Base-by-base conservation (phyloP, 2,888 invertebrate genomes). In the Sphaeridia pumilis region DNA sequence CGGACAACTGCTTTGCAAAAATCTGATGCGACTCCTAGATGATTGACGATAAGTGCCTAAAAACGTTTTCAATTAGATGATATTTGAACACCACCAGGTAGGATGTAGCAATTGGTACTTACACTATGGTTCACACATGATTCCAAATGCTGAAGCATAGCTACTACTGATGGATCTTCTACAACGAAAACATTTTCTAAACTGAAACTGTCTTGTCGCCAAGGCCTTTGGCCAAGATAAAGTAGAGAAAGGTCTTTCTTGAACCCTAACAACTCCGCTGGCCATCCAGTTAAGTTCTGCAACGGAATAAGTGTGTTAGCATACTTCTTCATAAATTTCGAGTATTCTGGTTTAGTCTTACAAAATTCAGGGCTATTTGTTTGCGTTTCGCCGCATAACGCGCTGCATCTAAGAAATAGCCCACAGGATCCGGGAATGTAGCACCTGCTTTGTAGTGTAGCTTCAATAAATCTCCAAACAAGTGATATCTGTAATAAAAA, bases 1-100 rank as follows among this genome's bases (percentile, higher is more conserved):
- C 62, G 49, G 34, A 59, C 58, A 14, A 49, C 52, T 7, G 58
- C 60, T 26, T 58, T 53, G 49, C 64, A 64, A 52, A 61, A 63
- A n/a, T 64, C 64, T 3, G 62, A 63, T n/a, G 60, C 64, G 14
- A 60, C 52, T 24, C 64, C 64, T 12, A 60, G 47, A 38, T 60
- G 55, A 24, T 49, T 55, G 36, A 64, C 61, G 17, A 59, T 57
- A 14, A 48, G 43, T 7, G 46, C 54, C 60, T 58, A 21, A 1
- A n/a, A 28, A 54, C 20, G 43, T n/a, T n/a, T n/a, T n/a, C n/a
- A n/a, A n/a, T n/a, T n/a, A n/a, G n/a, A n/a, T n/a, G n/a, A n/a
- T n/a, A n/a, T n/a, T n/a, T n/a, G n/a, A n/a, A n/a, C 31, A 14
- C 14, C 31, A 31, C 31, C 7, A 10, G 14, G 14, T 31, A 31